Evolutionary conservation across 64 coral and sea anemone genomes (phyloP).

Genomic region (Montipora cactus): DNA sequence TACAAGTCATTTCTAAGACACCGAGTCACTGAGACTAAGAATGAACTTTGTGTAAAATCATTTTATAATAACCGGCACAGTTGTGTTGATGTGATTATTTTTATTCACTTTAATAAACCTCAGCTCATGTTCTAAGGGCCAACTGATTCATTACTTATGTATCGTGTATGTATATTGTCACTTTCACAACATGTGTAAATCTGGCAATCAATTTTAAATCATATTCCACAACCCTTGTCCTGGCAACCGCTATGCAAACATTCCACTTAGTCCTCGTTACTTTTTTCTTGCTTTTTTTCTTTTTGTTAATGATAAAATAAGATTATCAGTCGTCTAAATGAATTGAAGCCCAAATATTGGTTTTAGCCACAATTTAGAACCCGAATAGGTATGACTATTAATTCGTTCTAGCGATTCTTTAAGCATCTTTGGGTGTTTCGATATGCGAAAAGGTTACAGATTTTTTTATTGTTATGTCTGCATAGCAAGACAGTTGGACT

Average conservation of each 20-base stretch:
- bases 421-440: not conserved
- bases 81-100: constrained; percentile 4
- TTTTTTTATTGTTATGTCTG: constrained; percentile 1
- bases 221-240: constrained; percentile 20
- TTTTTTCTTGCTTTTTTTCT: not conserved
- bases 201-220: not conserved
- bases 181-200: constrained; percentile 25
- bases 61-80: not conserved
- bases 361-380: not conserved
- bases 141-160: constrained; percentile 11
- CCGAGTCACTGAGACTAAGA: not conserved
- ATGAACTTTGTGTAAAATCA: constrained; percentile 3
- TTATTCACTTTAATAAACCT: constrained; percentile 21
- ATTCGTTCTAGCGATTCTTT: not conserved
- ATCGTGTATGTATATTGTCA: not conserved
- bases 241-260: constrained; percentile 24
- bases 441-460: constrained; percentile 22
- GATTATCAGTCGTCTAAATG: not conserved
- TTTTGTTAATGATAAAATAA: not conserved
- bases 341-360: not conserved
- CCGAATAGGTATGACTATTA: too few species aligned
- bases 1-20: constrained; percentile 1
- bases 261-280: not conserved
- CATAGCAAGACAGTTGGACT: constrained; percentile 19
- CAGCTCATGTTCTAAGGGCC: not conserved